These are phyloP conservation scores for Sula dactylatra DNA, from an alignment of 2,113 vertebrate genomes.

Conservation along the genomic window DNA sequence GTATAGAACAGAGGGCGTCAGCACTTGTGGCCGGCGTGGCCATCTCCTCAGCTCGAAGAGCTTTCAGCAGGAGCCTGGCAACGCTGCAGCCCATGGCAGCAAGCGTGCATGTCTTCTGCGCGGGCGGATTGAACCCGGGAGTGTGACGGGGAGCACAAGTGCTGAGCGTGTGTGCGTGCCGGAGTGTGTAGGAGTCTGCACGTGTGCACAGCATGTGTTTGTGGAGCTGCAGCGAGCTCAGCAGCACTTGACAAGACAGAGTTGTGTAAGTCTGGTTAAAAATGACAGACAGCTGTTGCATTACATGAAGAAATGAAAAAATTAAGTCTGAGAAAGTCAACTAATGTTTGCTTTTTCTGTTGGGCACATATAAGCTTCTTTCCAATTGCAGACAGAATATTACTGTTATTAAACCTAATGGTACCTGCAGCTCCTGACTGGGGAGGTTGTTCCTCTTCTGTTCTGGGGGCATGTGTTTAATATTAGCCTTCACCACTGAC, in stretches of 20 bases:
- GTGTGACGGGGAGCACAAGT: background rate
- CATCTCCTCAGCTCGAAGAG: background rate
- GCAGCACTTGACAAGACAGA: background rate
- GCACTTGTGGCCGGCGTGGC: accelerated
- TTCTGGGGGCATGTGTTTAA: background rate
- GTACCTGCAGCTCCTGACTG: background rate
- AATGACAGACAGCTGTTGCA: slow-evolving; percentile 12
- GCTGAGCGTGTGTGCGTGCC: background rate
- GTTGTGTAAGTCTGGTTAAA: background rate
- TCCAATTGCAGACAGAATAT: background rate
- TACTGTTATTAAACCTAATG: background rate
- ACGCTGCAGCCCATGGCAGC: background rate
- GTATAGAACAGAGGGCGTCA: background rate
- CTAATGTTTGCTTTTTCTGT: background rate
- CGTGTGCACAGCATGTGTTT: slow-evolving; percentile 29
- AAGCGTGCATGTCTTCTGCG: background rate
- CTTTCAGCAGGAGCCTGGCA: background rate
- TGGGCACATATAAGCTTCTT: background rate
- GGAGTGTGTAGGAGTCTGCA: background rate
- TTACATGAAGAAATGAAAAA: background rate
- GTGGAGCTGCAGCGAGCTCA: background rate
- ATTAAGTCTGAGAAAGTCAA: background rate
- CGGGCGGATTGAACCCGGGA: background rate
- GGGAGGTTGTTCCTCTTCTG: background rate
- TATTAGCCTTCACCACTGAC: background rate